Evolutionary conservation across 2,888 invertebrate genomes (phyloP), one percentile per base, ranked within the genome.

Genomic region (Hymenopus coronatus): DNA sequence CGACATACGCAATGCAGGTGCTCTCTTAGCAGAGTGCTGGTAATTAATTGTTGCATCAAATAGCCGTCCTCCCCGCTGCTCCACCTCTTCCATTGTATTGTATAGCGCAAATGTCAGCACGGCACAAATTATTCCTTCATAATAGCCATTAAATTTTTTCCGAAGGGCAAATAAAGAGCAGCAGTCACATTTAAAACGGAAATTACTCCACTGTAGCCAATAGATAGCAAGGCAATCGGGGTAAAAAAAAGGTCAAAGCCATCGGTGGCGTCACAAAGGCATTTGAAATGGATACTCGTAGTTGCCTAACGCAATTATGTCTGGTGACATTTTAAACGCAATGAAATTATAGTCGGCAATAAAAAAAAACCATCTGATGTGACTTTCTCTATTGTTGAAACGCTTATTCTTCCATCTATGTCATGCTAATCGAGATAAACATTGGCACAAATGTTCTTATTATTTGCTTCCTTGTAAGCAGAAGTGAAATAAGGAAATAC

Each of bases 141-240:
- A 87, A 82, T 82, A 87, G 87, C 87, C 87, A 87, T 87, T 87
- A 87, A 82, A 27, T 28, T 82, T 87, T 87, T 87, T 81, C 82
- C 28, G 87, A 87, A 87, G 87, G 87, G 87, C 87, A 87, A 82
- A 86, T 86, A 87, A 87, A 87, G 87, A 87, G 30, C 40, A 82
- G 28, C 87, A 82, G 87, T 87, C 87, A 87, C 86, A 86, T 81
- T 86, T 81, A 81, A 28, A n/a, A 81, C 81, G 20, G 33, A 87
- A 87, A 82, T 12, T 70, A 70, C 54, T 70, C 54, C 54, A 70
- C 54, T 70, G 54, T 70, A 70, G 54, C 54, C 54, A 70, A 70
- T 70, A 70, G 54, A 70, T 70, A 70, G 54, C 54, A 70, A 70
- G 54, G 25, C 15, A 70, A 70, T 70, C 54, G 54, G 54, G 54